These are phyloP conservation scores for Agrenia bidenticulata DNA, from an alignment of 2,888 invertebrate species.

Conservation along the genomic window DNA sequence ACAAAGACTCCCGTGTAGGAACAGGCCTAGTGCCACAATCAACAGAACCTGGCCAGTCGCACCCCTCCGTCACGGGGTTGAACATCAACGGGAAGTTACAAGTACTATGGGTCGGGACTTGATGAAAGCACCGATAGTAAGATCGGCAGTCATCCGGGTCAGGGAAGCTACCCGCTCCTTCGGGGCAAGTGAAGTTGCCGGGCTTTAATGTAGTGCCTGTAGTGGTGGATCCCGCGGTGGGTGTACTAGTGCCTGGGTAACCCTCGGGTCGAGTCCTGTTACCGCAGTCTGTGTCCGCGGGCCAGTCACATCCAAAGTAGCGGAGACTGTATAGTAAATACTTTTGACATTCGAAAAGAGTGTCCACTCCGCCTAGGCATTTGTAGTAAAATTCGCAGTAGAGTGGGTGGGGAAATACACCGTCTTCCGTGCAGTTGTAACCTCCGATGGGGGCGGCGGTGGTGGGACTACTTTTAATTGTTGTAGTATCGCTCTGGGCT, in stretches of 20 bases:
- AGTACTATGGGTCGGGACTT: conserved; percentile 18
- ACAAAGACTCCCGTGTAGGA: not conserved
- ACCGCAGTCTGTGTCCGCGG: conserved; percentile 25
- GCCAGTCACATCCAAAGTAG: conserved; percentile 29
- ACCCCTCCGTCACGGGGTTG: conserved; percentile 1
- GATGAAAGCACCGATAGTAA: conserved; percentile 26
- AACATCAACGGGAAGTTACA: conserved; percentile 24
- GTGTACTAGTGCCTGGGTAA: conserved; percentile 23
- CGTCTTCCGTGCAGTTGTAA: conserved; percentile 6
- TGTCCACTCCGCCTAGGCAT: conserved; percentile 15
- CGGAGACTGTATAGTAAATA: conserved; percentile 21
- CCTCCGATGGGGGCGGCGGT: conserved; percentile 4
- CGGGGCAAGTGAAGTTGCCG: conserved; percentile 19
- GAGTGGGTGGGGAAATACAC: conserved; percentile 18
- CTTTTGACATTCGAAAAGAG: not conserved
- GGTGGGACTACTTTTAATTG: not conserved
- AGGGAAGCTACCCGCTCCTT: conserved; percentile 15
- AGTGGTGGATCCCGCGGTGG: not conserved
- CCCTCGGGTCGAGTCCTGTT: conserved; percentile 22
- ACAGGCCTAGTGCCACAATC: conserved; percentile 25
- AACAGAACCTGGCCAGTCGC: conserved; percentile 22
- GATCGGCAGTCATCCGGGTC: conserved; percentile 25
- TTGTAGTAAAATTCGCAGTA: conserved; percentile 28
- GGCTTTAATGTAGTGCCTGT: conserved; percentile 7
- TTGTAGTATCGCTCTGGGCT: not conserved